Evolutionary conservation across 2,888 invertebrate genomes (phyloP), one percentile per base, ranked within the genome.

Genomic region (Yponomeuta plumbellus): DNA sequence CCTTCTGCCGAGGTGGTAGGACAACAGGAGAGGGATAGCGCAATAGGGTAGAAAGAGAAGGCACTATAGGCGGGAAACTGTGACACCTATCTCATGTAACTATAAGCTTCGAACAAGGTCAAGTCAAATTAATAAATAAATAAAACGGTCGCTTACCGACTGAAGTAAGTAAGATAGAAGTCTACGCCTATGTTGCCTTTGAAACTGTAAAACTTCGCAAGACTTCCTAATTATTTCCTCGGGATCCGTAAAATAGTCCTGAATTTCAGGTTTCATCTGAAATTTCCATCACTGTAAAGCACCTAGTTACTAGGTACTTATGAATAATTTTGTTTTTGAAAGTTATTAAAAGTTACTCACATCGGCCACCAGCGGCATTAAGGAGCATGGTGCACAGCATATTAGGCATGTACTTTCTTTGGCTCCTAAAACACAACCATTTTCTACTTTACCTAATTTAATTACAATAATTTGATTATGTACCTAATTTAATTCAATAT

Each of bases 161-260:
- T 89, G 88, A 68, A 92, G 79, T 75, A 91, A 85, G 76, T 90
- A 89, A 17, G 90, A 87, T 61, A 91, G 74, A 69, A 92, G 78
- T 66, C 89, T 83, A 67, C 87, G 79, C 68, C 92, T 82, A 69
- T 92, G 92, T 71, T 91, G 87, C 73, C 81, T 85, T 75, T 92
- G 92, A 76, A 92, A 92, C 69, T 89, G 86, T 73, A 92, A 75
- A 70, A 91, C 88, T 79, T 88, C 87, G 72, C 84, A 85, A 68
- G 86, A 80, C 74, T 91, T 91, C 72, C 84, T 86, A 68, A 92
- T 81, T 70, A 92, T 80, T 75, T 92, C 91, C 72, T 90, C 91
- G 3, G 92, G 92, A 69, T 92, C 92, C 59, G 88, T 88, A 72
- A 92, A 92, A 75, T 89, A 92, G 71, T 92, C 91, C 81, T 90